Base-by-base conservation (phyloP, 2,113 vertebrate species). In the Urocolius indicus region DNA sequence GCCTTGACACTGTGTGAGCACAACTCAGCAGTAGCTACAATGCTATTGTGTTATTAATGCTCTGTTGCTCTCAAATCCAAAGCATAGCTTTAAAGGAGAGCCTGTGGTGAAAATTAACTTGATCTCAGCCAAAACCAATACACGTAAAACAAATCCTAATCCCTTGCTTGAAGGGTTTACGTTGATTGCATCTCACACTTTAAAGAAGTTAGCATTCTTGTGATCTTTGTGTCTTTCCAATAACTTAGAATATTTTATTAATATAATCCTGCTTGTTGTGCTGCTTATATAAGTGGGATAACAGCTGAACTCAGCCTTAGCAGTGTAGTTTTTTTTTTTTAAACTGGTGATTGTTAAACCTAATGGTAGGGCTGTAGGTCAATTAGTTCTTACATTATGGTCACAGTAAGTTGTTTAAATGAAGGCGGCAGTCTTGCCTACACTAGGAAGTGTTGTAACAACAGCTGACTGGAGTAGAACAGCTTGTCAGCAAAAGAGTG, bases 31-130 rank as follows among this genome's bases (percentile, higher is more conserved):
- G 5, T 1, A 73, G 34, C 27, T 74, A 11, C 36, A 82, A 43
- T 23, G 26, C 1, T 2, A 3, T 2, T 81, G 24, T 68, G 22
- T 46, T 61, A n/a, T 26, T 38, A 59, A 46, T 1, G 2, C 10
- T 16, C 5, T 20, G 81, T 62, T 74, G 20, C 6, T 75, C 41
- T 38, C 20, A 45, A 32, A 48, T 45, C 17, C 10, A 38, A 71
- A 85, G 38, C 2, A 7, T 4, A 58, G 36, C n/a, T 5, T 18
- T 4, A 3, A 16, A 62, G 71, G 30, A 74, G 10, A 32, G 43
- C 7, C 26, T 90, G 2, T 34, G 22, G 41, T 67, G 43, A 89
- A 58, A 20, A 72, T 41, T 24, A 52, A 21, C 36, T 74, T 57
- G 9, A 46, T 88, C 27, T 14, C 22, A 51, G 29, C 29, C 10